Percentiles rank a stretch among this genome's conserved stretches.
Evolutionary conservation across 92 coral and sea anemone genomes (phyloP).

Genomic region (Umimayanthus chanpuru): DNA sequence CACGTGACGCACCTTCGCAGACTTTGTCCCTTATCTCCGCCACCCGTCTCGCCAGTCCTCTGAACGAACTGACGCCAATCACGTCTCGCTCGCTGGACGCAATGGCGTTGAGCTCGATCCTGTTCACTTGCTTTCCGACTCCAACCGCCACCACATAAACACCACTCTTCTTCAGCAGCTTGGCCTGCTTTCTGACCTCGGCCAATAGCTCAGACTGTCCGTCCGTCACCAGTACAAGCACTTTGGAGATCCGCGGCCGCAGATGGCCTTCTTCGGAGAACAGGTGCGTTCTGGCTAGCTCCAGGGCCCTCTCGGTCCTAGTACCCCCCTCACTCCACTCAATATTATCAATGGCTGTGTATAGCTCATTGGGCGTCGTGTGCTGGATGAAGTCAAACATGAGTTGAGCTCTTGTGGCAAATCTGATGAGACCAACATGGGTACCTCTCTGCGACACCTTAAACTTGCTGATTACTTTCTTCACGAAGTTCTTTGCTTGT

Average conservation of each 20-base stretch:
- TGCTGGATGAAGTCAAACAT: constrained; percentile 17
- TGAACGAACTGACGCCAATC: constrained; percentile 62
- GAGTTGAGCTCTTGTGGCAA: constrained; percentile 5
- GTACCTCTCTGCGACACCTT: constrained; percentile 18
- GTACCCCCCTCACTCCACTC: constrained; percentile 35
- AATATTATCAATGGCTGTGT: constrained; percentile 10
- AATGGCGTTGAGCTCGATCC: constrained; percentile 50
- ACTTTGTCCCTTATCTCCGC: constrained; percentile 56
- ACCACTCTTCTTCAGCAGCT: constrained; percentile 32
- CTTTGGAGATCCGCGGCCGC: constrained; percentile 27
- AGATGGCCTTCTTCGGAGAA: constrained; percentile 12
- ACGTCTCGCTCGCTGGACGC: constrained; percentile 62
- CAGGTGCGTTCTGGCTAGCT: constrained; percentile 32
- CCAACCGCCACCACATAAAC: constrained; percentile 66
- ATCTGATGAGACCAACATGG: constrained; percentile 32
- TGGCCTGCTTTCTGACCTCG: constrained; percentile 11
- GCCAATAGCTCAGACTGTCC: constrained; percentile 28
- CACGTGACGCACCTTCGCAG: constrained; percentile 49
- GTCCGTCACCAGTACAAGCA: constrained; percentile 30
- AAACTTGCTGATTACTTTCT: constrained; percentile 20
- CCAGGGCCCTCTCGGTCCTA: constrained; percentile 25
- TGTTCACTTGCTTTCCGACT: constrained; percentile 53
- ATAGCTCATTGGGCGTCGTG: not conserved
- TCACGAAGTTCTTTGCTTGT: constrained; percentile 73
- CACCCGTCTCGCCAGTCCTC: constrained; percentile 58